These are phyloP conservation scores for Cyclophora punctaria DNA, from an alignment of 2,888 invertebrate species.

Conservation along the genomic window DNA sequence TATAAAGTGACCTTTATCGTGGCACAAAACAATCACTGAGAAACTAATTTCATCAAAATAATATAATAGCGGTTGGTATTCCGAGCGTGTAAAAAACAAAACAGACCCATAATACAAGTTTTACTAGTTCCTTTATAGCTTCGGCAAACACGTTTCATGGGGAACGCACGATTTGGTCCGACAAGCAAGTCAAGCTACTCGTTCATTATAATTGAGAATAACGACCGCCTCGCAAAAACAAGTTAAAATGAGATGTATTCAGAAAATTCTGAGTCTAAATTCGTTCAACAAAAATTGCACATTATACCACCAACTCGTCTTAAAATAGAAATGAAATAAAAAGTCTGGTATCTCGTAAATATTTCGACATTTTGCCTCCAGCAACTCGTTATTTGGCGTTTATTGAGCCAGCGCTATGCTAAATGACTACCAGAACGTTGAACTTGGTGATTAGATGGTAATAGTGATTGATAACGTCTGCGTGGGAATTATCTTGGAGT, in stretches of 20 bases:
- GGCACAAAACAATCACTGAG: neutral
- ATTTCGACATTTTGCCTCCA: constrained; percentile 57
- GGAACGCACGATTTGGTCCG: constrained; percentile 53
- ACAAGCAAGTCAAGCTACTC: constrained; percentile 30
- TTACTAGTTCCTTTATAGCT: constrained; percentile 59
- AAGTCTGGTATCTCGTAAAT: constrained; percentile 55
- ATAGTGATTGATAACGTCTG: constrained; percentile 3
- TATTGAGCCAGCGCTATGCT: constrained; percentile 55
- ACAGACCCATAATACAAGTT: constrained; percentile 47
- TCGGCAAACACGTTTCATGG: constrained; percentile 53
- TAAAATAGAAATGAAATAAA: constrained; percentile 52
- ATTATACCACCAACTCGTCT: constrained; percentile 23
- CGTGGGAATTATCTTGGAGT: too few relatives aligned
- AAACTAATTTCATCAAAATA: constrained; percentile 25
- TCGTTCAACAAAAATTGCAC: constrained; percentile 35
- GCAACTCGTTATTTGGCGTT: constrained; percentile 57
- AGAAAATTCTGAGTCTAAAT: constrained; percentile 37
- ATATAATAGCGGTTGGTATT: constrained; percentile 26
- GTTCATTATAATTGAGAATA: constrained; percentile 37
- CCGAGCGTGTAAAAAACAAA: constrained; percentile 36
- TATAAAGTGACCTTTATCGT: too few relatives aligned
- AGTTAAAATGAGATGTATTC: constrained; percentile 40
- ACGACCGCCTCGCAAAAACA: constrained; percentile 25
- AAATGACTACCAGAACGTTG: constrained; percentile 55
- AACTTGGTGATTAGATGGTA: constrained; percentile 37